Evolutionary conservation across 2,888 invertebrate genomes (phyloP), one percentile per base, ranked within the genome.

Genomic region (Hymenopus coronatus): DNA sequence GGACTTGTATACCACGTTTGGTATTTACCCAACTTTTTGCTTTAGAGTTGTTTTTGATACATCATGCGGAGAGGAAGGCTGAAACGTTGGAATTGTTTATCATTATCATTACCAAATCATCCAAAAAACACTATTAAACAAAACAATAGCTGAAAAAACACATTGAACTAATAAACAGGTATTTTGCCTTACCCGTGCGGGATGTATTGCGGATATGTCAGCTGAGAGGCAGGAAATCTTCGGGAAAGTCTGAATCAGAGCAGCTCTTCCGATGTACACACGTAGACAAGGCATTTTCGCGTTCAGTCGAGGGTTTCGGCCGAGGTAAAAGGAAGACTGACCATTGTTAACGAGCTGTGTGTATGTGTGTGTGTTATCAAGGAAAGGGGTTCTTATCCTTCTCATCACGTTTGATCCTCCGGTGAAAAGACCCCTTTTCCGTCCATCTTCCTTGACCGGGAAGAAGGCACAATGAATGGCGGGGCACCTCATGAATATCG

Each of bases 401-500:
- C 87, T 87, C 87, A 82, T 87, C 82, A 87, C 40, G 87, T 87
- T 87, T 87, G 87, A 87, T 87, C 87, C 87, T 87, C 87, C 81
- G 81, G 54, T 70, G 54, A 70, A 70, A 70, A 70, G 54, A 70
- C 54, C 54, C 54, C 15, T 3, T 15, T 70, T 1, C 54, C 82
- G 87, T 87, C 82, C 87, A 82, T 87, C 54, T 70, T 70, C 54
- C 54, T 70, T 70, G 54, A 87, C 82, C 28, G 82, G 28, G 85
- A 85, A 46, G 85, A 85, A 54, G 12, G 6, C 33, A 27, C 46
- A 27, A 87, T 87, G 87, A 87, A 87, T 87, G 87, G 87, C 12
- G 27, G 54, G 54, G 54, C 54, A 70, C 20, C 87, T 82, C 87
- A 87, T 87, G 87, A 87, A 87, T 87, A 87, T 87, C 87, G 82